Base-by-base conservation (phyloP, 2,888 invertebrate species). In the Cheiracanthium punctorium region DNA sequence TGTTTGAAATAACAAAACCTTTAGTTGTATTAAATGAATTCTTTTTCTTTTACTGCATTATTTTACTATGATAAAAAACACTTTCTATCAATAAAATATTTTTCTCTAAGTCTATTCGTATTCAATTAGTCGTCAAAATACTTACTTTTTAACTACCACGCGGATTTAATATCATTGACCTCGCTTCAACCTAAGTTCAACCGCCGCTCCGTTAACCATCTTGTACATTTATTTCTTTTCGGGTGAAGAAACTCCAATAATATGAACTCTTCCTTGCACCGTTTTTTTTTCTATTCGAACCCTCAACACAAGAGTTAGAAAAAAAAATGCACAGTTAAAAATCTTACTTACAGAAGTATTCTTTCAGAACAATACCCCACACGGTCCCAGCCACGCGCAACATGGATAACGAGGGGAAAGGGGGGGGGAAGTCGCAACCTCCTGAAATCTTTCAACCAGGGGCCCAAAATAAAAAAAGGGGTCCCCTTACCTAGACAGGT, bases 401-500 rank as follows among this genome's bases (percentile, higher is more conserved):
- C 33, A 33, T 69, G 64, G 64, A 64, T 7, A 10, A 69, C n/a
- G n/a, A n/a, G n/a, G n/a, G n/a, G n/a, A n/a, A n/a, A n/a, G n/a
- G n/a, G n/a, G n/a, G n/a, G n/a, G 8, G 33, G 33, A 69, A 69
- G 5, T 2, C 58, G 17, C 58, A 58, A 58, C 58, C 58, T 17
- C 58, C 58, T 58, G 58, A 24, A 24, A 58, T 24, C 58, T 24
- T 20, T 58, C 58, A 58, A 24, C 33, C 12, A 33, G 33, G 37
- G 33, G 20, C 33, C 33, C 33, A 8, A 12, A 24, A 12, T 37
- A 37, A 37, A 37, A 58, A 74, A 76, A 64, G 48, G 76, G 76
- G 76, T 37, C 32, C 41, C 48, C 32, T 69, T 67, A 77, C 77
- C 73, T 71, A 77, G 82, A 77, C 82, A 84, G 82, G 82, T 84